These are phyloP conservation scores for Podarcis muralis DNA, from an alignment of 2,113 vertebrate species.

Conservation along the genomic window DNA sequence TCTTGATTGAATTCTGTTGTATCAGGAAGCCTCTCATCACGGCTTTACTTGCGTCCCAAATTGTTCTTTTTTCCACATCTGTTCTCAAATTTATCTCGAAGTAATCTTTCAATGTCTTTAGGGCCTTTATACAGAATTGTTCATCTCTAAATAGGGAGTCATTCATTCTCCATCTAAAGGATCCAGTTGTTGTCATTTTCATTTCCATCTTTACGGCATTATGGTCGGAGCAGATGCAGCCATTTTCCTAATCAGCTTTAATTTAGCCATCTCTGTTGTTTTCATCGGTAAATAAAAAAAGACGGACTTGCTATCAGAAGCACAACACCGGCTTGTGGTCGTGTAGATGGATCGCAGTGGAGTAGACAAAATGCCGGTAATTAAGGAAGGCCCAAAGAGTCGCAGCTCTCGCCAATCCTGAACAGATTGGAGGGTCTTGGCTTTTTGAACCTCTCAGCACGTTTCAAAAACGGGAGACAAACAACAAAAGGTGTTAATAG, in stretches of 20 bases:
- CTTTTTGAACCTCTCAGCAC: conserved; percentile 88
- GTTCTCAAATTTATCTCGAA: too few relatives aligned
- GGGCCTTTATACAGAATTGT: too few relatives aligned
- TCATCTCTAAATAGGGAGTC: too few relatives aligned
- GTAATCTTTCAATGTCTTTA: too few relatives aligned
- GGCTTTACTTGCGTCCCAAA: too few relatives aligned
- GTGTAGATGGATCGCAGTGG: conserved; percentile 42
- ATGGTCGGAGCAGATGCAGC: too few relatives aligned
- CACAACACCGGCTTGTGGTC: conserved; percentile 47
- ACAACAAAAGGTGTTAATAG: conserved; percentile 98
- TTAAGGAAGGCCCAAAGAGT: conserved; percentile 70
- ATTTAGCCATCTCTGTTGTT: conserved; percentile 76
- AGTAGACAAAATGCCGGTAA: conserved; percentile 53
- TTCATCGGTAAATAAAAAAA: conserved; percentile 73
- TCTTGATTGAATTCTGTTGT: too few relatives aligned
- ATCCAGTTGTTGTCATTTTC: too few relatives aligned
- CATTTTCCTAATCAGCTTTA: conserved; percentile 76
- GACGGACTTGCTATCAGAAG: conserved; percentile 71
- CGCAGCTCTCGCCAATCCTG: conserved; percentile 74
- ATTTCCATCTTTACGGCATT: too few relatives aligned
- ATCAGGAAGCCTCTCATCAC: too few relatives aligned
- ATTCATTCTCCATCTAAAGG: too few relatives aligned
- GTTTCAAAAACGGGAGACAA: conserved; percentile 80
- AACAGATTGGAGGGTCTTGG: conserved; percentile 85
- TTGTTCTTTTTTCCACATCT: too few relatives aligned